Percentiles rank a stretch among this genome's conserved stretches.
Conservation (phyloP, 1,140 invertebrate genomes). For the Heterodera schachtii region DNA sequence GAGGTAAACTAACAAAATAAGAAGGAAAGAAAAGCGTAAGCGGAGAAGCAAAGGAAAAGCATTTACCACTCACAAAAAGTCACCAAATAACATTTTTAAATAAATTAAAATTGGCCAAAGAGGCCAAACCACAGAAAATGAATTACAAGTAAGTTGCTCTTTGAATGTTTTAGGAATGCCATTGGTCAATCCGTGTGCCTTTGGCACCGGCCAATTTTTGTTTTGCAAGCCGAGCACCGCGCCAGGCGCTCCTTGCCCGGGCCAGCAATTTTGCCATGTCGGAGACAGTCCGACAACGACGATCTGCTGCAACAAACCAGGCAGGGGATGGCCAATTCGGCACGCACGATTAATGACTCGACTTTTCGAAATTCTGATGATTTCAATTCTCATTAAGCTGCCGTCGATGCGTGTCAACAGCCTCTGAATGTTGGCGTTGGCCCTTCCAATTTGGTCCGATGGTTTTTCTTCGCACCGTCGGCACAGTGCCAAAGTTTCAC, state of each 20-base stretch:
- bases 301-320: slow-evolving; percentile 62
- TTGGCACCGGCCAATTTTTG: slow-evolving; percentile 34
- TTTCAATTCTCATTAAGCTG: slow-evolving; percentile 37
- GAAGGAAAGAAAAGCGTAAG: too few species aligned
- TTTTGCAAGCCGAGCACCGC: slow-evolving; percentile 53
- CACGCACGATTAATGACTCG: too few species aligned
- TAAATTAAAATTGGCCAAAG: too few species aligned
- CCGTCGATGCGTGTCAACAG: slow-evolving; percentile 57
- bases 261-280: slow-evolving; percentile 60
- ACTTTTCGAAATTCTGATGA: too few species aligned
- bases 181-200: slow-evolving; percentile 58
- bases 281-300: slow-evolving; percentile 58
- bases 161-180: slow-evolving; percentile 53
- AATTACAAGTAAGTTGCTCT: too few species aligned
- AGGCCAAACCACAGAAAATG: too few species aligned
- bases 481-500: slow-evolving; percentile 55
- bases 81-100: too few species aligned
- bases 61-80: too few species aligned
- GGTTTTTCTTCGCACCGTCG: slow-evolving; percentile 62
- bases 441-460: slow-evolving; percentile 59
- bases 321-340: slow-evolving; percentile 29
- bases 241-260: slow-evolving; percentile 45
- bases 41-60: too few species aligned
- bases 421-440: slow-evolving; percentile 63
- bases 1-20: too few species aligned